These are phyloP conservation scores for Tigriopus californicus DNA, from an alignment of 2,888 invertebrate species.

Conservation along the genomic window DNA sequence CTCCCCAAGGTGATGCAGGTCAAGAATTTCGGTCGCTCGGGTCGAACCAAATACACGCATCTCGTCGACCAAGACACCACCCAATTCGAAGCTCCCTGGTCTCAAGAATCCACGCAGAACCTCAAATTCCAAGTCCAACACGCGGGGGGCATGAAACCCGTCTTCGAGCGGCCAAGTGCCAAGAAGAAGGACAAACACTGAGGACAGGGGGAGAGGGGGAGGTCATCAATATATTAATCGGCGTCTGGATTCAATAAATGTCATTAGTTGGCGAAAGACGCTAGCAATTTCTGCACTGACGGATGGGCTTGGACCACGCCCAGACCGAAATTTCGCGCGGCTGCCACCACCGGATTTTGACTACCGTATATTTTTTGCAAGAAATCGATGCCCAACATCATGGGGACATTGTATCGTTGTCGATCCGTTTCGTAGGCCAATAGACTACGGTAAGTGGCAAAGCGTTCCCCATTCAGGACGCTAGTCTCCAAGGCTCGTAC, in stretches of 20 bases:
- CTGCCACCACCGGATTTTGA: slow-evolving; percentile 22
- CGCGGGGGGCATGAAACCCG: slow-evolving; percentile 80
- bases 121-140: slow-evolving; percentile 66
- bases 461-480: slow-evolving; percentile 36
- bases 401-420: slow-evolving; percentile 70
- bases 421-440: slow-evolving; percentile 62
- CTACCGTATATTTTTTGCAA: slow-evolving; percentile 63
- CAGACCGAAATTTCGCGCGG: slow-evolving; percentile 45
- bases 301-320: slow-evolving; percentile 50
- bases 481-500: slow-evolving; percentile 47
- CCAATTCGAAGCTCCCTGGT: slow-evolving; percentile 93
- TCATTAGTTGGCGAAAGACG: not conserved
- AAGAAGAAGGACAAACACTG: slow-evolving; percentile 30
- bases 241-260: no score
- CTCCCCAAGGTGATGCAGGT: slow-evolving; percentile 80
- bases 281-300: not conserved
- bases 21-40: slow-evolving; percentile 96
- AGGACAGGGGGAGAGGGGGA: no score
- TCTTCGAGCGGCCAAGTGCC: slow-evolving; percentile 67
- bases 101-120: slow-evolving; percentile 69
- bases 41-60: slow-evolving; percentile 96
- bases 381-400: slow-evolving; percentile 67
- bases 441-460: slow-evolving; percentile 32
- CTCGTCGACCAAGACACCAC: slow-evolving; percentile 98
- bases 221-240: not conserved